Base-by-base conservation (phyloP, 1,140 invertebrate species). In the Eulimnadia texana region DNA sequence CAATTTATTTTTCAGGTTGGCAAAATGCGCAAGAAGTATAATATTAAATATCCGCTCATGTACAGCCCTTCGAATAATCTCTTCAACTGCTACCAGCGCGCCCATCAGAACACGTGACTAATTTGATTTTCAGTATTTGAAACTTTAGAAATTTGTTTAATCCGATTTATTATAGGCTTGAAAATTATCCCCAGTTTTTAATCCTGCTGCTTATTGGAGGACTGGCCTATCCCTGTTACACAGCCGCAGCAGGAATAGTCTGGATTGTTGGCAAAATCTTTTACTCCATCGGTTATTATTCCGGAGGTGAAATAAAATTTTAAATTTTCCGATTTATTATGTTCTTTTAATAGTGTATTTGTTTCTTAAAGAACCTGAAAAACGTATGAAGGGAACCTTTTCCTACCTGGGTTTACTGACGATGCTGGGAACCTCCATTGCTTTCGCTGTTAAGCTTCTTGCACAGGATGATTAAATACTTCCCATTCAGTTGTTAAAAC, bases 81-180 rank as follows among this genome's bases (percentile, higher is more conserved):
- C 3, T 77, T 77, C 67, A 77, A 77, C 68, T 77, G 76, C 62
- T 69, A 70, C 58, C 72, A 73, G 68, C 70, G 77, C 64, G 75
- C 75, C 28, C 77, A 78, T 66, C 76, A 77, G 66, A 77, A 78
- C 64, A 76, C 73, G 75, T 77, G 72, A 72, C 73, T 68, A 0
- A 61, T 20, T 50, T 27, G 23, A 16, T 16, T n/a, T 16, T 27
- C 2, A n/a, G n/a, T n/a, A n/a, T n/a, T n/a, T n/a, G n/a, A n/a
- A n/a, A n/a, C n/a, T n/a, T n/a, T n/a, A n/a, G n/a, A n/a, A n/a
- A n/a, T n/a, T n/a, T n/a, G n/a, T n/a, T n/a, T n/a, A n/a, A n/a
- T n/a, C n/a, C n/a, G n/a, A n/a, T n/a, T n/a, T n/a, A n/a, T n/a
- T n/a, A n/a, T n/a, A 76, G 74, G 13, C 65, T 78, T 53, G 76